Conservation (phyloP, 1,140 invertebrate species). For the Drosophila asahinai region DNA sequence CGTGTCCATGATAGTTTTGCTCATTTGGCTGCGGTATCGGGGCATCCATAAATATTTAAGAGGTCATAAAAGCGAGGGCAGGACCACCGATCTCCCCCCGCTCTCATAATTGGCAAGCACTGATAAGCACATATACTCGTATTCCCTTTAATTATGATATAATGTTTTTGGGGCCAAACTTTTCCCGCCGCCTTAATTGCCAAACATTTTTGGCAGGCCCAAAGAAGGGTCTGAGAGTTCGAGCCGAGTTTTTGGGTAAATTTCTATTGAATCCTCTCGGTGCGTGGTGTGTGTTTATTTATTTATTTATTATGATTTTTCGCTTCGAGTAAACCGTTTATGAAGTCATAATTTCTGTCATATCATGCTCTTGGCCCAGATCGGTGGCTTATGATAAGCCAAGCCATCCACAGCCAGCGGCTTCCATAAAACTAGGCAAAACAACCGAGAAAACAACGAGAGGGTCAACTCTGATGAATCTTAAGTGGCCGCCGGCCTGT, state of each 20-base stretch:
- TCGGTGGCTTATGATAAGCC: conserved; percentile 68
- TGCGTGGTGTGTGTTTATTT: conserved; percentile 4
- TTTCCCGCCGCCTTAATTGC: conserved; percentile 67
- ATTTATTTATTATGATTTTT: conserved; percentile 18
- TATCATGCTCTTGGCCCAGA: conserved; percentile 64
- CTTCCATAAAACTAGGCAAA: conserved; percentile 18
- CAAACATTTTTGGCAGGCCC: conserved; percentile 53
- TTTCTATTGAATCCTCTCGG: conserved; percentile 71
- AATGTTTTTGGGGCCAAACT: conserved; percentile 40
- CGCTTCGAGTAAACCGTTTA: conserved; percentile 58
- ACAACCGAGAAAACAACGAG: conserved; percentile 17
- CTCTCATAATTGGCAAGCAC: conserved; percentile 73
- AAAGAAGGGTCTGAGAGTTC: too few relatives aligned
- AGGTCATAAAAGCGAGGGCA: conserved; percentile 61
- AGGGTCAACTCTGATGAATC: conserved; percentile 30
- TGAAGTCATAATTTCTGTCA: conserved; percentile 81
- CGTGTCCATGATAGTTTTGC: conserved; percentile 35
- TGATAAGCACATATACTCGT: conserved; percentile 38
- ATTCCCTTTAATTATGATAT: conserved; percentile 57
- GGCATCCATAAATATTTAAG: conserved; percentile 72
- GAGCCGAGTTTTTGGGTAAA: conserved; percentile 36
- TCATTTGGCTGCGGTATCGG: conserved; percentile 44
- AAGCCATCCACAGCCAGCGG: too few relatives aligned
- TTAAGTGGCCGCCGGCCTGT: conserved; percentile 48
- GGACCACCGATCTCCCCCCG: conserved; percentile 8